These are phyloP conservation scores for Melipona quadrifasciata DNA, from an alignment of 1,140 invertebrate species.

Conservation along the genomic window DNA sequence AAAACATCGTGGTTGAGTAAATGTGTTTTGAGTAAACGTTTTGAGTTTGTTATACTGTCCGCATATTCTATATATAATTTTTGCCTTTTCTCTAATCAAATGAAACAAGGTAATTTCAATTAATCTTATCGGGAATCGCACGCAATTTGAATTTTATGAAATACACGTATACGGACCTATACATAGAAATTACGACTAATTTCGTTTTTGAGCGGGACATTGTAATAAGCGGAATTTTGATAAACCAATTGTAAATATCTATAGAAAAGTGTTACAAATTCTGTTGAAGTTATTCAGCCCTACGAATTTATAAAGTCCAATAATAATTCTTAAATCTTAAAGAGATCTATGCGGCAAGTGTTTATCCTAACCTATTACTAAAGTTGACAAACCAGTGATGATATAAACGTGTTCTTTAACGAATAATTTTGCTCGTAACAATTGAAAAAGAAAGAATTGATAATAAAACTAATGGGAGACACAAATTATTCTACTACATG, in stretches of 20 bases:
- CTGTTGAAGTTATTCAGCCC: not conserved
- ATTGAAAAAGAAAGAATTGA: not conserved
- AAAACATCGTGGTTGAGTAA: slow-evolving; percentile 38
- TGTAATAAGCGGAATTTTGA: slow-evolving; percentile 4
- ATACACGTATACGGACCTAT: not conserved
- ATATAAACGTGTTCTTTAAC: not conserved
- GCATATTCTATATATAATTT: slow-evolving; percentile 23
- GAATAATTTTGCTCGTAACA: not conserved
- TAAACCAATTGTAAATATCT: slow-evolving; percentile 1
- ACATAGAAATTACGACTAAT: not conserved
- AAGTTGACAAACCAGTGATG: slow-evolving; percentile 27
- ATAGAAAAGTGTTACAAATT: slow-evolving; percentile 4
- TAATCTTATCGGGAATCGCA: not conserved
- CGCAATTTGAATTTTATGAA: not conserved
- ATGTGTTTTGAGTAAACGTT: slow-evolving; percentile 47
- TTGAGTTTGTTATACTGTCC: slow-evolving; percentile 32
- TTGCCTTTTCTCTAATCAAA: slow-evolving; percentile 37
- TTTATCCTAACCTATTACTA: slow-evolving; percentile 40
- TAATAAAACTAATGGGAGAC: not conserved
- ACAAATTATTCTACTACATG: not conserved
- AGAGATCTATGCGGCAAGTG: slow-evolving; percentile 27
- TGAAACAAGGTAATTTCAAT: slow-evolving; percentile 24
- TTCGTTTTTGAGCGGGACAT: slow-evolving; percentile 31
- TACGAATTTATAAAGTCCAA: not conserved
- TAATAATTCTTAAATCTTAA: slow-evolving; percentile 11